A percentile compares a stretch with the other conserved stretches of the same genome.
phyloP scores from a whole-genome alignment of 2,888 invertebrate genomes.

The Cremastinae sp. region DNA sequence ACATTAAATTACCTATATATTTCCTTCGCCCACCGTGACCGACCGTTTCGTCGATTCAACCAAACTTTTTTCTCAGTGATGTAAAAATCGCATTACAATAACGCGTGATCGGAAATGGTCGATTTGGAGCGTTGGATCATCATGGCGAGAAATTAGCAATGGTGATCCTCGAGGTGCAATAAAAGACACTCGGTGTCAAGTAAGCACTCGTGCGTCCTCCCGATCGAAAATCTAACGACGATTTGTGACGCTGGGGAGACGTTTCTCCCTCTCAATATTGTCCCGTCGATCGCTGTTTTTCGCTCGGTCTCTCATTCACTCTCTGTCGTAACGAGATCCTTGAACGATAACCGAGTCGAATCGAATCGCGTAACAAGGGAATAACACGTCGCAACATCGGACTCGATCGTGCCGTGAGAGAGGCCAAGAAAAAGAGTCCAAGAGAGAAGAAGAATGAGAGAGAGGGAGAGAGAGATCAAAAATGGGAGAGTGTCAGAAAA shows the following conservation, averaged over 20 bases:
- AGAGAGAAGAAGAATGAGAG: conserved; percentile 4
- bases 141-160: background rate
- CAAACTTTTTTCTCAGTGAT: no score
- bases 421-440: conserved; percentile 26
- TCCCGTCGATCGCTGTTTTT: background rate
- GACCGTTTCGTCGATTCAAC: no score
- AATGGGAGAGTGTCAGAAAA: no score
- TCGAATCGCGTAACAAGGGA: conserved; percentile 57
- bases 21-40: no score
- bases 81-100: no score
- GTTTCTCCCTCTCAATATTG: background rate
- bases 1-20: no score
- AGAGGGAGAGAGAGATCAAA: background rate
- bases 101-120: no score
- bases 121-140: background rate
- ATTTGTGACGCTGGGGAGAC: conserved; percentile 13
- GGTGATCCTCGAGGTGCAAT: background rate
- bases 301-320: conserved; percentile 1
- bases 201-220: background rate
- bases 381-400: conserved; percentile 57
- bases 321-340: conserved; percentile 61
- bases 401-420: conserved; percentile 35
- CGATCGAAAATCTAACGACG: conserved; percentile 15
- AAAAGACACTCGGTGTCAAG: no score
- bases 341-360: conserved; percentile 54